Evolutionary conservation across 23 tunicate species (phyloP).

Genomic region (Halocynthia roretzi): DNA sequence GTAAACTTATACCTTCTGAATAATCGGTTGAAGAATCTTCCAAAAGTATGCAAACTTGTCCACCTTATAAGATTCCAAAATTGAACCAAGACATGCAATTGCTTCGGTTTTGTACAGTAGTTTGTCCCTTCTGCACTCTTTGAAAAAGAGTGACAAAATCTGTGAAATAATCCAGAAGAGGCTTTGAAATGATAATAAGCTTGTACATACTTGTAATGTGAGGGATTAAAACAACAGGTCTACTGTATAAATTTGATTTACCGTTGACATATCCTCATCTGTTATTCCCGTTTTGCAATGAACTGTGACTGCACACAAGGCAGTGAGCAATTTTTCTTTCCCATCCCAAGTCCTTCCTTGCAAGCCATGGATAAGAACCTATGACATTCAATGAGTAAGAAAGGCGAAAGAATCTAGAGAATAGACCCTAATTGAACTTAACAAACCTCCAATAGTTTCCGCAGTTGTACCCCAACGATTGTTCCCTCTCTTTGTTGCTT

Average conservation of each 20-base stretch:
- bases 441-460: slow-evolving; percentile 36
- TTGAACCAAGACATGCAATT: slow-evolving; percentile 23
- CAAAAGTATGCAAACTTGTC: slow-evolving; percentile 40
- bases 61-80: slow-evolving; percentile 28
- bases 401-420: too few relatives aligned
- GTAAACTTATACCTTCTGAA: slow-evolving; percentile 18
- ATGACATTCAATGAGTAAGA: neutral
- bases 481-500: slow-evolving; percentile 56
- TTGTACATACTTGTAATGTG: neutral
- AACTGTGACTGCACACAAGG: slow-evolving; percentile 34
- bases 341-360: slow-evolving; percentile 78
- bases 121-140: slow-evolving; percentile 46
- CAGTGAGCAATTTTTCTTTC: slow-evolving; percentile 42
- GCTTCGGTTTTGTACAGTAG: slow-evolving; percentile 30
- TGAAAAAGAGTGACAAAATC: slow-evolving; percentile 28
- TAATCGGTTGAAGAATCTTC: slow-evolving; percentile 20
- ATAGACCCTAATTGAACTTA: neutral
- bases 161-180: neutral
- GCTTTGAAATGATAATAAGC: too few relatives aligned
- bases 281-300: slow-evolving; percentile 34
- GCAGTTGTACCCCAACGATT: slow-evolving; percentile 33
- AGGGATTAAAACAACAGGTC: neutral
- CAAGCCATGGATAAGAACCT: slow-evolving; percentile 43
- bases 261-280: neutral
- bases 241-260: neutral